These are phyloP conservation scores for Strigops habroptila DNA, from an alignment of 2,113 vertebrate genomes.

Conservation along the genomic window DNA sequence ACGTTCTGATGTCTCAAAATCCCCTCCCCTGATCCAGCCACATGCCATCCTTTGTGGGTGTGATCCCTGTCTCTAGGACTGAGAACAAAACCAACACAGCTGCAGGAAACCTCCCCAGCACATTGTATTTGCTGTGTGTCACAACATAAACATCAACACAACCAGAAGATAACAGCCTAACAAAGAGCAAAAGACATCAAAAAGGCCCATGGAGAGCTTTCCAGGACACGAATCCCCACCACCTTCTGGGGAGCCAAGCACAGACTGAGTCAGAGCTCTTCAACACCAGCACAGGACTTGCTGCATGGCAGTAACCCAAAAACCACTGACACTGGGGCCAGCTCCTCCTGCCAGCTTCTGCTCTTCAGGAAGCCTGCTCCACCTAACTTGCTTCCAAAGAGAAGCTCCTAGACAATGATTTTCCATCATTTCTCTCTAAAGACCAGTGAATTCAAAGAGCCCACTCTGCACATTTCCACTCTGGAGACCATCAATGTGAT, in stretches of 20 bases:
- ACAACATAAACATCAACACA: background rate
- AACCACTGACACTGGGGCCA: background rate
- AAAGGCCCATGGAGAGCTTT: background rate
- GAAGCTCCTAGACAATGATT: background rate
- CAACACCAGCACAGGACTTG: background rate
- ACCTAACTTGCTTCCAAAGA: background rate
- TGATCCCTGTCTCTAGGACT: background rate
- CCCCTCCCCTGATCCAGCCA: background rate
- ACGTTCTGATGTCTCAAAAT: background rate
- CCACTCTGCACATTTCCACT: background rate
- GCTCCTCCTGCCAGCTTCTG: background rate
- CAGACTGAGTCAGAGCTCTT: background rate
- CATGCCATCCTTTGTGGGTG: background rate
- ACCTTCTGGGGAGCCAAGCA: background rate
- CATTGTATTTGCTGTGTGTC: background rate
- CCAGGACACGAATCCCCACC: background rate
- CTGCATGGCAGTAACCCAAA: background rate
- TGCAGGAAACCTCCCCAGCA: background rate
- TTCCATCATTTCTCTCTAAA: background rate
- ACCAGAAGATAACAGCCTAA: background rate
- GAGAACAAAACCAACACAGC: background rate
- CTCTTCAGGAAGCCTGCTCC: background rate
- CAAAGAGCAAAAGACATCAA: background rate
- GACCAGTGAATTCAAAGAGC: background rate
- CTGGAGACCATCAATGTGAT: background rate